Conservation (phyloP, 2,888 invertebrate genomes). For the Desoria tigrina region DNA sequence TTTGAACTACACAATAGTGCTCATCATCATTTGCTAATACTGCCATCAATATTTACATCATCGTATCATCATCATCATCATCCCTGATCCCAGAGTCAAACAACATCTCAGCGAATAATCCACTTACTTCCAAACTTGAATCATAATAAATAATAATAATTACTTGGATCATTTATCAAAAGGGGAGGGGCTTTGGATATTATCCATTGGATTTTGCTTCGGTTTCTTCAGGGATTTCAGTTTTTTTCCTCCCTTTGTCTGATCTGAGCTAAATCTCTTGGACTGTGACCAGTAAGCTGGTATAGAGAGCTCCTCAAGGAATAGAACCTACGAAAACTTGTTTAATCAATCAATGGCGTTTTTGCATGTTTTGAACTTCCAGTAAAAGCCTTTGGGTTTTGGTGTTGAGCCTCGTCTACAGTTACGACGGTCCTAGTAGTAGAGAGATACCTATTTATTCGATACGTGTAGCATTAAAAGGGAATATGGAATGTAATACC, state of each 20-base stretch:
- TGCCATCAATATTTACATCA: constrained; percentile 12
- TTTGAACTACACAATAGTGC: constrained; percentile 18
- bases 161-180: constrained; percentile 48
- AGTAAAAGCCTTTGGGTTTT: background rate
- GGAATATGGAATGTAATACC: background rate
- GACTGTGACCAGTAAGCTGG: too few species aligned
- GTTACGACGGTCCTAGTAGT: too few species aligned
- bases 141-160: constrained; percentile 49
- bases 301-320: too few species aligned
- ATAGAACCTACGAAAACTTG: constrained; percentile 27
- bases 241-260: too few species aligned
- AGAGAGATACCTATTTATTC: too few species aligned
- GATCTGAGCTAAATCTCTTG: too few species aligned
- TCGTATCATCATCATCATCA: background rate
- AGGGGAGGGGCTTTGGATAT: constrained; percentile 14
- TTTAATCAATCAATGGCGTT: constrained; percentile 45
- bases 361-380: background rate
- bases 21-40: constrained; percentile 21
- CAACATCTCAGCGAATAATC: too few species aligned
- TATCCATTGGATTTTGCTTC: too few species aligned
- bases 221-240: too few species aligned
- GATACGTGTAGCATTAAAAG: too few species aligned
- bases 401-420: too few species aligned
- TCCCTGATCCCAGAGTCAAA: too few species aligned
- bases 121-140: constrained; percentile 26